Evolutionary conservation across 2,888 invertebrate species (phyloP), one percentile per base, ranked within the genome.

Genomic region (Conus canariensis): DNA sequence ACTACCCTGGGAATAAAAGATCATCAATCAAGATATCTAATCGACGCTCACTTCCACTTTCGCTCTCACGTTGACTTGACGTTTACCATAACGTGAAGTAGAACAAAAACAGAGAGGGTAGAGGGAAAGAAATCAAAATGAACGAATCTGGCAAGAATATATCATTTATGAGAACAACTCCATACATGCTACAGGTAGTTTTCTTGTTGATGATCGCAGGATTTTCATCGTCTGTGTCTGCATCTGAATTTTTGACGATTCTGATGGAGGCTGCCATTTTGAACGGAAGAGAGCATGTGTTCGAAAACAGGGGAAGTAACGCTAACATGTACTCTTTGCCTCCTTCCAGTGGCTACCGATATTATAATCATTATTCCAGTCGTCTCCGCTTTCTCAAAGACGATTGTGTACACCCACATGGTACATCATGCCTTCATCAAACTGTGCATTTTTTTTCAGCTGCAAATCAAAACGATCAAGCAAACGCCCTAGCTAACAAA

Each of bases 221-320:
- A n/a, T 3, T 56, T 19, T 87, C 87, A 16, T 87, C 87, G 8
- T 87, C 87, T 16, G 19, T 12, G 60, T 85, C 85, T 25, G 85
- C 56, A 1, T 85, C 85, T 8, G 83, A 83, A 25, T n/a, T 87
- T 45, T 45, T 22, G 45, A 87, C 16, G 45, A 87, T 67, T 19
- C 70, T 87, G 22, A 87, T 70, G 87, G 87, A 87, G n/a, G 87
- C 87, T 87, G 87, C 87, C 87, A 87, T 87, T 60, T 87, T 87
- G 87, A 87, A 5, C 7, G 64, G 85, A 86, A 30, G 59, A 25
- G 58, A 64, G 1, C 45, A 25, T 12, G 25, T 45, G 45, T 45
- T 58, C 56, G 22, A 2, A 85, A 59, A n/a, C 60, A 85, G 56
- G 85, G 85, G 85, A 60, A 59, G 25, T 64, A n/a, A 85, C 60